Conservation (phyloP, 2,797 vertebrate species). For the Potorous gilbertii region DNA sequence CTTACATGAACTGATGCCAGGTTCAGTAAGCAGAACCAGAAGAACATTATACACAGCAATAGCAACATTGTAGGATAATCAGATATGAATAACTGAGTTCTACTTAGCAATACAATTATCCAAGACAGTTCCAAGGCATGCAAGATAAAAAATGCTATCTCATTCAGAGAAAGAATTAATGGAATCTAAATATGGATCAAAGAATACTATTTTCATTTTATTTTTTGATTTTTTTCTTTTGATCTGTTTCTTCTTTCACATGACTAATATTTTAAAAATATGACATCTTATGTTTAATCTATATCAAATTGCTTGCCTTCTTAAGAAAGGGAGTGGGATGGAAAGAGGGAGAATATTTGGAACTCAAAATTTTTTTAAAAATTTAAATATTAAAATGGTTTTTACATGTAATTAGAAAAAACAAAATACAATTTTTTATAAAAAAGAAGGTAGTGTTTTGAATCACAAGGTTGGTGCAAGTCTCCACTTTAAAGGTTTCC, state of each 20-base stretch:
- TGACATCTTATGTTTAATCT: background rate
- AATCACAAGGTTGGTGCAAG: background rate
- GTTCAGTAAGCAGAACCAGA: background rate
- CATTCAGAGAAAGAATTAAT: background rate
- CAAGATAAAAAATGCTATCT: background rate
- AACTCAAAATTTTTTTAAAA: too few species aligned
- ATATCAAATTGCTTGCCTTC: background rate
- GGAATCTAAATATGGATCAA: background rate
- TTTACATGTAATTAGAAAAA: too few species aligned
- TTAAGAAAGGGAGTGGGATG: background rate
- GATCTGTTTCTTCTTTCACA: background rate
- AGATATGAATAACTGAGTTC: background rate
- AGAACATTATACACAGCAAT: background rate
- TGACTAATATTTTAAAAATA: background rate
- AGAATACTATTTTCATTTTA: background rate
- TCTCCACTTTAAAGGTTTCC: background rate
- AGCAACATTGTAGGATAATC: background rate
- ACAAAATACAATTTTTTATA: too few species aligned
- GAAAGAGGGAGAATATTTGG: too few species aligned
- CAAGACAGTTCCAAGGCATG: background rate
- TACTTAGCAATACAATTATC: background rate
- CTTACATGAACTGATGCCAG: background rate
- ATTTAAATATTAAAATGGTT: too few species aligned
- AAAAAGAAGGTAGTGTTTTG: too few species aligned
- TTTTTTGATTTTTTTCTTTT: background rate